These are phyloP conservation scores for Campoletis raptor DNA, from an alignment of 2,888 invertebrate species.

Conservation along the genomic window DNA sequence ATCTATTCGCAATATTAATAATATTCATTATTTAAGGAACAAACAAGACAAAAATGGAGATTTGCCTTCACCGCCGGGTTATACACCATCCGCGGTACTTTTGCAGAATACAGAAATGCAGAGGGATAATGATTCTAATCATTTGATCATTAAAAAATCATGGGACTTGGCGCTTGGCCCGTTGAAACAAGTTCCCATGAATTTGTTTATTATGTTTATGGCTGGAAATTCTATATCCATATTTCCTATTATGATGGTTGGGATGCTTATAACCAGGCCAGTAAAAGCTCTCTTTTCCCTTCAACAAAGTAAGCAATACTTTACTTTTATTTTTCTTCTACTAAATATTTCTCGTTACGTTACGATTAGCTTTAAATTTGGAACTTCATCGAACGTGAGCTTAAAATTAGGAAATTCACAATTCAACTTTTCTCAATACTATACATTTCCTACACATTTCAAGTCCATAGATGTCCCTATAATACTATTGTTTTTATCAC, in stretches of 20 bases:
- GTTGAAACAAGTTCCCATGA: slow-evolving; percentile 99
- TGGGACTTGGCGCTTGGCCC: slow-evolving; percentile 99
- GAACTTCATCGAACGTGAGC: too few relatives aligned
- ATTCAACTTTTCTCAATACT: too few relatives aligned
- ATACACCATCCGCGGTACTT: slow-evolving; percentile 90
- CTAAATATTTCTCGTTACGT: background rate
- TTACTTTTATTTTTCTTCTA: background rate
- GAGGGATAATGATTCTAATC: slow-evolving; percentile 93
- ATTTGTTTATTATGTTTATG: slow-evolving; percentile 99
- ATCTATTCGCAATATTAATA: background rate
- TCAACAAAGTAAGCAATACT: slow-evolving; percentile 87
- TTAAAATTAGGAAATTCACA: too few relatives aligned
- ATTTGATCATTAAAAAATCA: slow-evolving; percentile 95
- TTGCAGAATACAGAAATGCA: slow-evolving; percentile 91
- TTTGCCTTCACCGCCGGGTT: slow-evolving; percentile 93
- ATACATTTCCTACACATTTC: too few relatives aligned
- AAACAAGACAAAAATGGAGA: slow-evolving; percentile 85
- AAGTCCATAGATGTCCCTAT: too few relatives aligned
- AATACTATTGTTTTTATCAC: too few relatives aligned
- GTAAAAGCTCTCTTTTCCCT: slow-evolving; percentile 97
- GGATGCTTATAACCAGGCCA: slow-evolving; percentile 98
- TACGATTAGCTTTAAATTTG: too few relatives aligned
- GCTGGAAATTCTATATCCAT: slow-evolving; percentile 99
- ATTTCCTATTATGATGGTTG: slow-evolving; percentile 99
- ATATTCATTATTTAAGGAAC: slow-evolving; percentile 73